Conservation (phyloP, 2,888 invertebrate species). For the Xestia c-nigrum region DNA sequence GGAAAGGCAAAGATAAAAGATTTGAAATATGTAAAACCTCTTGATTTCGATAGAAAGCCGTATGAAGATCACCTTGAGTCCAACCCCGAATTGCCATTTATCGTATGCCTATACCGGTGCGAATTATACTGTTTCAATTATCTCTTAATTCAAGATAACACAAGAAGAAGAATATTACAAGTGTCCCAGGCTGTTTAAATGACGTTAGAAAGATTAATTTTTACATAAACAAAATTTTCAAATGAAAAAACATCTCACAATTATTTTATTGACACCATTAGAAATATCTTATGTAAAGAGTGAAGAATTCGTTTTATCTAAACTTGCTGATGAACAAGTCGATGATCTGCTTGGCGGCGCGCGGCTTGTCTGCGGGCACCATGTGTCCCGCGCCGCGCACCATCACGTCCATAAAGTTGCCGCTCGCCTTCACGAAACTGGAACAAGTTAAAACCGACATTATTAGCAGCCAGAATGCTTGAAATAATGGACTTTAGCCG, state of each 20-base stretch:
- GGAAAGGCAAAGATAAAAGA: no score
- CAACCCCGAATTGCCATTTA: no score
- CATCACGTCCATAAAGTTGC: slow-evolving; percentile 82
- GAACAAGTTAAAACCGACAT: background rate
- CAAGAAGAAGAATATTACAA: no score
- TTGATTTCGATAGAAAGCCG: no score
- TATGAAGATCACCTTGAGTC: no score
- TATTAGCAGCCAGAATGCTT: background rate
- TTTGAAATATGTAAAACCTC: no score
- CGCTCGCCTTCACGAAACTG: slow-evolving; percentile 45
- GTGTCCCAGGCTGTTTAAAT: no score
- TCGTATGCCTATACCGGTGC: no score
- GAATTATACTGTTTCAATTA: no score
- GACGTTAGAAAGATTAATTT: no score
- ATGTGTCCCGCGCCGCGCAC: slow-evolving; percentile 90
- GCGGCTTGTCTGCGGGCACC: slow-evolving; percentile 84
- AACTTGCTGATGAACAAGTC: slow-evolving; percentile 56
- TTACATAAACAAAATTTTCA: background rate
- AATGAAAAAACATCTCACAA: background rate
- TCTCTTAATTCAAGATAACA: no score
- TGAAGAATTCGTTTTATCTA: slow-evolving; percentile 30
- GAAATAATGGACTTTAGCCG: no score
- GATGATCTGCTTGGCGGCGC: slow-evolving; percentile 73
- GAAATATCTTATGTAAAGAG: background rate
- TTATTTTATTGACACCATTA: background rate